Percentiles rank a stretch among this genome's conserved stretches.
phyloP scores from a whole-genome alignment of 2,888 invertebrate genomes.

The Aradus depressus region DNA sequence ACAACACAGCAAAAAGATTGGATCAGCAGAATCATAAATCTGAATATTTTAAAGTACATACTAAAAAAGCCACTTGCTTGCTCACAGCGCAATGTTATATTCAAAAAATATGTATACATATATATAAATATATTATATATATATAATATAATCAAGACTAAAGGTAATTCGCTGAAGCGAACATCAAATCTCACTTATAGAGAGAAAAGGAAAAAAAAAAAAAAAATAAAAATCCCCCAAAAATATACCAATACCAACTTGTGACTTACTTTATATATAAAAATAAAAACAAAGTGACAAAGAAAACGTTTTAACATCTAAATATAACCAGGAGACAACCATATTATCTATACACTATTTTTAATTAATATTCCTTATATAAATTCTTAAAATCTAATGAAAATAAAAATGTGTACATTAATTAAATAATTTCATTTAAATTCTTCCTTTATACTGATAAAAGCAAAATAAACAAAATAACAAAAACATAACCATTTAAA shows the following conservation, averaged over 20 bases:
- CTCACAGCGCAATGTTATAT: slow-evolving; percentile 29
- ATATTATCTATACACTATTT: slow-evolving; percentile 14
- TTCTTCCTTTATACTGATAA: slow-evolving; percentile 15
- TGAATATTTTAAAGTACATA: slow-evolving; percentile 24
- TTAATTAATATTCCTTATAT: slow-evolving; percentile 8
- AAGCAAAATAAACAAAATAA: slow-evolving; percentile 19
- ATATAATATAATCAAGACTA: slow-evolving; percentile 20
- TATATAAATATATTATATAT: slow-evolving; percentile 8
- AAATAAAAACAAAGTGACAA: slow-evolving; percentile 20
- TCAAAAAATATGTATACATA: slow-evolving; percentile 23
- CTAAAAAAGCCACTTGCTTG: slow-evolving; percentile 29
- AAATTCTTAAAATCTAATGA: slow-evolving; percentile 1
- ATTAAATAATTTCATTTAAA: slow-evolving; percentile 1
- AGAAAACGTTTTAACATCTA: slow-evolving; percentile 11
- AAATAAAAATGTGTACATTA: slow-evolving; percentile 1
- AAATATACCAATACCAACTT: slow-evolving; percentile 18
- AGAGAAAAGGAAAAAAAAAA: slow-evolving; percentile 19
- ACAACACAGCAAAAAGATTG: no score
- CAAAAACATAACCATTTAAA: slow-evolving; percentile 17
- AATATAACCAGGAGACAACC: slow-evolving; percentile 21
- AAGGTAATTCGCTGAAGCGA: slow-evolving; percentile 14
- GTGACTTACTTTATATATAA: slow-evolving; percentile 16
- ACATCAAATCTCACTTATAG: slow-evolving; percentile 16
- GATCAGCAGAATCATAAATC: no score
- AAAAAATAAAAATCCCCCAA: slow-evolving; percentile 17